phyloP scores from a whole-genome alignment of 1,140 invertebrate genomes.

The Artemia franciscana region DNA sequence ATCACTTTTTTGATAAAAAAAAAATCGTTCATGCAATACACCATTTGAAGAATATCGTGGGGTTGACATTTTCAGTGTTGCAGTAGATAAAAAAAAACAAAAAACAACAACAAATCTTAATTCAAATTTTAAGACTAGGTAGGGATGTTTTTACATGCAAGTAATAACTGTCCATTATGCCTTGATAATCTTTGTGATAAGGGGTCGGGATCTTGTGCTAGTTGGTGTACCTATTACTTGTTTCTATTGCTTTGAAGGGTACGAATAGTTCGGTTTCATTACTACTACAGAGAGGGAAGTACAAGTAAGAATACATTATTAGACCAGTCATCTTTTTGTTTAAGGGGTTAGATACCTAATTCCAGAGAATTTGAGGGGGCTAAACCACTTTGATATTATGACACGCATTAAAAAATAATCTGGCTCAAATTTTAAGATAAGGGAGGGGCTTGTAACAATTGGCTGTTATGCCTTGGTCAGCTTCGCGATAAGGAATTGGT shows the following conservation, averaged over 20 bases:
- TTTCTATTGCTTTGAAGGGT: not conserved
- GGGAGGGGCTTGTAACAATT: not conserved
- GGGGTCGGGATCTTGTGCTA: not conserved
- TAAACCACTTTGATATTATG: not conserved
- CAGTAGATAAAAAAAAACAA: not conserved
- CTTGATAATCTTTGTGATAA: not conserved
- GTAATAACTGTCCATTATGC: not conserved
- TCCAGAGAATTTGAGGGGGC: not conserved
- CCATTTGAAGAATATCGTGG: not conserved
- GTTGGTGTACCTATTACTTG: not conserved
- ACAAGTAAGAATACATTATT: not conserved
- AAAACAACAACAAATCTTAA: not conserved
- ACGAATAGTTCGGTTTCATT: too few relatives aligned
- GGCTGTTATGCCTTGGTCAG: not conserved
- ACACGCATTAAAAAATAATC: not conserved
- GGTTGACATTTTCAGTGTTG: not conserved
- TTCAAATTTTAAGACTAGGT: not conserved
- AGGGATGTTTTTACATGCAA: too few relatives aligned
- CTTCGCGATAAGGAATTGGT: not conserved
- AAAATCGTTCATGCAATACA: not conserved
- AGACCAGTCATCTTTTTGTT: not conserved
- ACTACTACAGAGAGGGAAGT: not conserved
- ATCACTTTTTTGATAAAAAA: not conserved
- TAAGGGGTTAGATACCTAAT: not conserved
- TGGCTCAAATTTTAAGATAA: not conserved